Evolutionary conservation across 1,140 invertebrate genomes (phyloP), one percentile per base, ranked within the genome.

Genomic region (Listronotus bonariensis): DNA sequence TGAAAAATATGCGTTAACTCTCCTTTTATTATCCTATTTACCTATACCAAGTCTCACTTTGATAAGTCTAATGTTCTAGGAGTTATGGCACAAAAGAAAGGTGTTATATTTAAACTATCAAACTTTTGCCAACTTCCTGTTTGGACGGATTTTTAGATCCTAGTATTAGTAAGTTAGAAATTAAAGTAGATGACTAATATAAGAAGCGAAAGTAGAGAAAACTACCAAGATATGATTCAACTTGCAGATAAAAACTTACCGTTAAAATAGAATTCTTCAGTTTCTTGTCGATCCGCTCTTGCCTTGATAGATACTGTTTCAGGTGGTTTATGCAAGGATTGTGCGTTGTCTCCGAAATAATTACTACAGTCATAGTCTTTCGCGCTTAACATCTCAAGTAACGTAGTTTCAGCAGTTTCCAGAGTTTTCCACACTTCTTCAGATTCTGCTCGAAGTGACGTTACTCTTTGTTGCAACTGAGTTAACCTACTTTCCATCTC

Each of bases 351-450:
- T 2, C 88, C 88, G 54, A 87, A 85, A 76, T 91, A 92, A 68
- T 83, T 83, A n/a, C 85, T 84, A 56, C 87, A 88, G 72, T 93
- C 90, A 73, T 90, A 91, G 79, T 93, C 91, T 73, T 90, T 89
- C 12, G 86, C 83, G 6, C 85, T 89, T 32, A 94, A 85, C 88
- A 93, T 92, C 57, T 92, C 89, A 62, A 95, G 82, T 38, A 97
- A 82, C 52, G 92, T 91, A 45, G 88, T 89, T 80, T 98, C 95
- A 11, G 95, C 94, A 0, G 93, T 95, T 81, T 97, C 94, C 34
- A 98, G 80, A 3, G 93, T 96, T 80, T 97, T 97, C 92, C 95
- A 97, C 62, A 93, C 90, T 83, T 97, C 95, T 78, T 96, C 93
- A 62, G 92, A 94, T 79, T 97, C 95, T 11, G 91, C 89, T 60